Base-by-base conservation (phyloP, 2,797 vertebrate genomes). In the Sebastes goodei region DNA sequence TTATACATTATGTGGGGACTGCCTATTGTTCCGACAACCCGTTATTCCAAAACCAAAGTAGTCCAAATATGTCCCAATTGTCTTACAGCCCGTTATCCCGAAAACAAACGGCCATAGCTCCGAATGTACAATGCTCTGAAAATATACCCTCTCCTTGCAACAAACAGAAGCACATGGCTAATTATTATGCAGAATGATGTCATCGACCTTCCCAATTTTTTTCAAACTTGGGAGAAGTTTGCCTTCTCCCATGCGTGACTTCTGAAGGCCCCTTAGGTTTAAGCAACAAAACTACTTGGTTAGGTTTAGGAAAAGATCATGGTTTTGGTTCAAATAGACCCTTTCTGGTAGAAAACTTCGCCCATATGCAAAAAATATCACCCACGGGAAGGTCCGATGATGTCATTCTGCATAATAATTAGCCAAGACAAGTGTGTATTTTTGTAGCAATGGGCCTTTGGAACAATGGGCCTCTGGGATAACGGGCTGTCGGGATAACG, bases 381-480 rank as follows among this genome's bases (percentile, higher is more conserved):
- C 6, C 14, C 0, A 0, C 6, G 15, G 15, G 3, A 46, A 46
- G 42, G 42, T 17, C 42, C 0, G 0, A 20, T 46, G 38, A 7
- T 42, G 38, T 46, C 3, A 46, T 46, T 46, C 15, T 46, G 15
- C 15, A 46, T 46, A 46, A 46, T 46, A 46, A 46, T 46, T 46
- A 46, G 42, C 15, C 42, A 46, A 17, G 42, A 46, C 2, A 17
- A 17, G 15, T 20, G 15, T 17, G 42, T 20, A 46, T 20, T 46
- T 46, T 46, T 17, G 42, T 1, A 46, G 42, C 42, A 46, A 46
- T 46, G 0, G 7, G 3, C 42, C 42, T 46, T 46, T 15, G 7
- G 42, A 46, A 46, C 15, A 46, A 46, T 46, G 42, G 42, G 6
- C 42, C 15, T 46, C 20, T 17, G 15, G 42, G 42, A 46, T 20